Percentiles rank a stretch among this genome's conserved stretches.
These are phyloP conservation scores for Carassius carassius DNA, from an alignment of 2,113 vertebrate genomes.

Conservation along the genomic window DNA sequence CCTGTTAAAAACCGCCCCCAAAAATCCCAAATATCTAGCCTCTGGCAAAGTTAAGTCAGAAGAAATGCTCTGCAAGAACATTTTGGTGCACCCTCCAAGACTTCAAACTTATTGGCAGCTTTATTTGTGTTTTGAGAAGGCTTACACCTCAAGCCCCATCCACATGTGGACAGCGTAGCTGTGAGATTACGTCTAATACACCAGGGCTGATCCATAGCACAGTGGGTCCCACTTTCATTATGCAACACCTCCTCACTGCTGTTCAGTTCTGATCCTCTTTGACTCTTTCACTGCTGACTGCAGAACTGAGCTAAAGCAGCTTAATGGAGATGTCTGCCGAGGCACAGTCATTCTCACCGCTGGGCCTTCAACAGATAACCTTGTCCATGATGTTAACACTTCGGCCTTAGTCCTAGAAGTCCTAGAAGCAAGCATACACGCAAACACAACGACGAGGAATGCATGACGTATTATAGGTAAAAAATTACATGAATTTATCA, in stretches of 20 bases:
- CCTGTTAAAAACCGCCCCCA: background rate
- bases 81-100: background rate
- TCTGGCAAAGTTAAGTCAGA: background rate
- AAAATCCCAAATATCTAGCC: constrained; percentile 20
- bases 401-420: background rate
- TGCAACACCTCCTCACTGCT: background rate
- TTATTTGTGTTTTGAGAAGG: constrained; percentile 2
- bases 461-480: background rate
- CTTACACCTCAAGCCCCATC: constrained; percentile 18
- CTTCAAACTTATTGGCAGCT: background rate
- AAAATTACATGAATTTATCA: background rate
- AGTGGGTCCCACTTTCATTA: constrained; percentile 22
- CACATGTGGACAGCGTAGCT: constrained; percentile 25
- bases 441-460: background rate
- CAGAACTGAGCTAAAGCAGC: constrained; percentile 23
- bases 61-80: background rate
- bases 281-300: constrained; percentile 21
- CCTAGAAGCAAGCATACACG: background rate
- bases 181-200: constrained; percentile 40
- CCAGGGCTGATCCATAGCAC: constrained; percentile 11
- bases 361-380: background rate
- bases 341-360: background rate
- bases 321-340: background rate
- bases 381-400: constrained; percentile 2
- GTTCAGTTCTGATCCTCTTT: background rate